Conservation (phyloP, 2,888 invertebrate species). For the Slavum lentiscoides region DNA sequence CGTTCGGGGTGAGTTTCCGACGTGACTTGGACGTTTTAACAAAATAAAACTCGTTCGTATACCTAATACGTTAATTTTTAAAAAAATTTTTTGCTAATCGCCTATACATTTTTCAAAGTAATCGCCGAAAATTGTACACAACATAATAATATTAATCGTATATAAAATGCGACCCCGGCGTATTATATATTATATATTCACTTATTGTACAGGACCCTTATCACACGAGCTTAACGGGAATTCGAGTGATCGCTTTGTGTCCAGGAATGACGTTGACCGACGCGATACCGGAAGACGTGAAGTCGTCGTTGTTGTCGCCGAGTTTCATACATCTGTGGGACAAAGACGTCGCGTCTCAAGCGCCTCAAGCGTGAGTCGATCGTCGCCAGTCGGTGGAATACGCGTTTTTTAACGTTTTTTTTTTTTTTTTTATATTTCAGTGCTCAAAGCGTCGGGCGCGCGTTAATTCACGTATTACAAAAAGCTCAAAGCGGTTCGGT, state of each 20-base stretch:
- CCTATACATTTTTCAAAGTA: no score
- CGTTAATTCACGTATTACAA: slow-evolving; percentile 68
- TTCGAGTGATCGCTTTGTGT: slow-evolving; percentile 72
- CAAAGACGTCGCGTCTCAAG: slow-evolving; percentile 37
- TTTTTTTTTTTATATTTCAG: slow-evolving; percentile 61
- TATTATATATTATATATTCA: not conserved
- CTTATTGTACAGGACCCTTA: slow-evolving; percentile 67
- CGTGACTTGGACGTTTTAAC: no score
- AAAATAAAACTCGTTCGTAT: no score
- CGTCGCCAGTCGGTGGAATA: not conserved
- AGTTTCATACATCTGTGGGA: slow-evolving; percentile 48
- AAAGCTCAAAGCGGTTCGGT: slow-evolving; percentile 73
- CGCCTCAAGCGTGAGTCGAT: slow-evolving; percentile 49
- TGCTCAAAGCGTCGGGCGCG: slow-evolving; percentile 71
- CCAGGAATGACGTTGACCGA: slow-evolving; percentile 72
- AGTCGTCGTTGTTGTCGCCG: slow-evolving; percentile 32
- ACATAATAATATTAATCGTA: no score
- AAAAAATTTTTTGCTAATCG: no score
- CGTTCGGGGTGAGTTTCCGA: slow-evolving; percentile 68
- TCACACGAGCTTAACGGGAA: slow-evolving; percentile 73
- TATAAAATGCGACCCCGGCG: no score
- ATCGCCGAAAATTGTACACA: no score
- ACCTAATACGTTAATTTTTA: no score
- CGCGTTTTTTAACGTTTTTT: not conserved
- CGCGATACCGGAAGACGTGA: slow-evolving; percentile 66